These are phyloP conservation scores for Centruroides sculpturatus DNA, from an alignment of 1,140 invertebrate species.

Conservation along the genomic window DNA sequence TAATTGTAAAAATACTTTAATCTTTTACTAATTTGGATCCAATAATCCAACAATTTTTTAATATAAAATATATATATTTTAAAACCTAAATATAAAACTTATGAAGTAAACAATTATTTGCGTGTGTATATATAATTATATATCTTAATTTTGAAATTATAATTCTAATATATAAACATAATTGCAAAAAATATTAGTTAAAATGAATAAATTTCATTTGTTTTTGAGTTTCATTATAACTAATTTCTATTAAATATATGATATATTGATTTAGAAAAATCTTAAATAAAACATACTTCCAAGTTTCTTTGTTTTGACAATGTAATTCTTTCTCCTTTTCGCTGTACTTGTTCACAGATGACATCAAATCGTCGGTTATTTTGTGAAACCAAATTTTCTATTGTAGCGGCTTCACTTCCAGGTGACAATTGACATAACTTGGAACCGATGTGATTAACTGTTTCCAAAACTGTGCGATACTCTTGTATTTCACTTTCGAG, in stretches of 20 bases:
- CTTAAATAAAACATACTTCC: slow-evolving; percentile 20
- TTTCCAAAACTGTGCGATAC: slow-evolving; percentile 69
- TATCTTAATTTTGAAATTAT: too few relatives aligned
- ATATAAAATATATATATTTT: too few relatives aligned
- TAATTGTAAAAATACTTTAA: too few relatives aligned
- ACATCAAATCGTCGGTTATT: slow-evolving; percentile 87
- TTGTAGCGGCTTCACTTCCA: slow-evolving; percentile 70
- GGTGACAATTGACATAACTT: slow-evolving; percentile 82
- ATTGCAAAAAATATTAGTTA: neutral
- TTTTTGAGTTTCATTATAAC: neutral
- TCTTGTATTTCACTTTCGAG: slow-evolving; percentile 63
- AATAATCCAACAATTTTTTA: too few relatives aligned
- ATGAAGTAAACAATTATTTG: too few relatives aligned
- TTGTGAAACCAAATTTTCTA: slow-evolving; percentile 77
- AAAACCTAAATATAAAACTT: too few relatives aligned
- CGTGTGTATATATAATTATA: too few relatives aligned
- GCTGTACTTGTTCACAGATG: slow-evolving; percentile 85
- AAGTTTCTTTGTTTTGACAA: slow-evolving; percentile 59
- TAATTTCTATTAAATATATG: neutral
- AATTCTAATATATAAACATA: neutral
- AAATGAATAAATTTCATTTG: neutral
- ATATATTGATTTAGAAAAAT: neutral
- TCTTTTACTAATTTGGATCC: too few relatives aligned
- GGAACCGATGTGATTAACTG: slow-evolving; percentile 74
- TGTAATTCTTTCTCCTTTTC: slow-evolving; percentile 77